These are phyloP conservation scores for Trematomus bernacchii DNA, from an alignment of 2,797 vertebrate genomes.

Conservation along the genomic window DNA sequence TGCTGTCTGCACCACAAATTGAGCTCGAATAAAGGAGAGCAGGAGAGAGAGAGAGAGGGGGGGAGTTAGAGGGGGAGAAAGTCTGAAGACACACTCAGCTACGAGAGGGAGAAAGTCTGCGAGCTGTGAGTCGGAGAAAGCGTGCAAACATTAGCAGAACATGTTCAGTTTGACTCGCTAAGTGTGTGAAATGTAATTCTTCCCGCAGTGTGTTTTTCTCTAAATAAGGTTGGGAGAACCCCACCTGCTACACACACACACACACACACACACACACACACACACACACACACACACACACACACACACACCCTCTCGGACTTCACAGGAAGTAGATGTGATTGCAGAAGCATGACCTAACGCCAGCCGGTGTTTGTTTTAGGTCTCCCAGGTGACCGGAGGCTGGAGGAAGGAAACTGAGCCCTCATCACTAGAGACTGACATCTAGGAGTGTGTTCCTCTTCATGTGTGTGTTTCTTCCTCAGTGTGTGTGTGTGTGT, in stretches of 20 bases:
- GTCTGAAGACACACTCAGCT: slow-evolving; percentile 23
- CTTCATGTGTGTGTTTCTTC: slow-evolving; percentile 45
- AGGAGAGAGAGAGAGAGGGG: background rate
- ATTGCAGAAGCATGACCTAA: slow-evolving; percentile 87
- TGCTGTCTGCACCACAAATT: slow-evolving; percentile 68
- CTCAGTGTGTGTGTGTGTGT: slow-evolving; percentile 26
- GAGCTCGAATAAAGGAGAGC: slow-evolving; percentile 43
- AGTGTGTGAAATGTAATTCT: slow-evolving; percentile 74
- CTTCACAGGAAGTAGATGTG: slow-evolving; percentile 84
- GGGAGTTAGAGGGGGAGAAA: background rate
- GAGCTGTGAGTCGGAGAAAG: slow-evolving; percentile 28
- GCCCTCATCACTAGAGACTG: slow-evolving; percentile 79
- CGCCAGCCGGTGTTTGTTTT: slow-evolving; percentile 85
- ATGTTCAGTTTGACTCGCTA: slow-evolving; percentile 46
- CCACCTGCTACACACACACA: too few relatives aligned
- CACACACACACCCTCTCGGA: slow-evolving; percentile 59
- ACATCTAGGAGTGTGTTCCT: slow-evolving; percentile 81
- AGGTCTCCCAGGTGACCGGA: slow-evolving; percentile 85
- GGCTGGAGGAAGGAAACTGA: slow-evolving; percentile 83
- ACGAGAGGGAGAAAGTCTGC: slow-evolving; percentile 23
- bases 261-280: slow-evolving; percentile 47
- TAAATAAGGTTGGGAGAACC: slow-evolving; percentile 67
- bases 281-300: too few relatives aligned
- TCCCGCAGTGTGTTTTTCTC: slow-evolving; percentile 62
- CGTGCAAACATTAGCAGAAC: slow-evolving; percentile 31